Conservation (phyloP, 2,113 vertebrate genomes). For the Acanthochromis polyacanthus region DNA sequence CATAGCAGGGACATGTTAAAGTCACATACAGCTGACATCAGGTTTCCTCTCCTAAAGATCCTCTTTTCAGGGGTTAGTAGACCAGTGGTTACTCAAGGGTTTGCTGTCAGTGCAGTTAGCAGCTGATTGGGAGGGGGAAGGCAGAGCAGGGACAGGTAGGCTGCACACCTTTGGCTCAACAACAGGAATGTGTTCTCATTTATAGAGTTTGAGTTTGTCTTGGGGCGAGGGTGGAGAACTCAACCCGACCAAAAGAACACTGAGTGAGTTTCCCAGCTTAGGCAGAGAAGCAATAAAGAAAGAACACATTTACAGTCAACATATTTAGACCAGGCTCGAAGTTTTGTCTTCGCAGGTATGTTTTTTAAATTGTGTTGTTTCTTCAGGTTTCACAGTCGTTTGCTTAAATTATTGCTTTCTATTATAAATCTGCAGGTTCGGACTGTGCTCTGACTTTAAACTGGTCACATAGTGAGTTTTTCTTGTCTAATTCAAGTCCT, state of each 20-base stretch:
- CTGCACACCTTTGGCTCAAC: conserved; percentile 3
- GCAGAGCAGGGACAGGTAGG: not conserved
- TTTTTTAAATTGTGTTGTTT: not conserved
- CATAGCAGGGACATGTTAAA: not conserved
- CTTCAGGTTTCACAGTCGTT: not conserved
- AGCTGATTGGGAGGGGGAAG: not conserved
- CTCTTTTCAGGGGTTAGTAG: not conserved
- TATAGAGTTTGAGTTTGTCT: conserved; percentile 24
- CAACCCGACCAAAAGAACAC: not conserved
- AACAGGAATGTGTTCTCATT: conserved; percentile 42
- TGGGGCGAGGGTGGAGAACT: conserved; percentile 46
- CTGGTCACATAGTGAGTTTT: not conserved
- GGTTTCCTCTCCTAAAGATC: not conserved
- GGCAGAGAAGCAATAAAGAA: not conserved
- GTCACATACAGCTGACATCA: not conserved
- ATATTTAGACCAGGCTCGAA: not conserved
- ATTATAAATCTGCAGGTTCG: not conserved
- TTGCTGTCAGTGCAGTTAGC: not conserved
- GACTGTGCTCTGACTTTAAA: not conserved
- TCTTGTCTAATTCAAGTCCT: not conserved
- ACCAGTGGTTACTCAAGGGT: not conserved
- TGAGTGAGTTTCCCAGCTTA: conserved; percentile 1
- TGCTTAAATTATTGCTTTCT: not conserved
- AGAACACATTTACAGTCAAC: not conserved
- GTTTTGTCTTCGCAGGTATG: conserved; percentile 11